These are phyloP conservation scores for Gymnocypris eckloni DNA, from an alignment of 2,797 vertebrate genomes.

Conservation along the genomic window DNA sequence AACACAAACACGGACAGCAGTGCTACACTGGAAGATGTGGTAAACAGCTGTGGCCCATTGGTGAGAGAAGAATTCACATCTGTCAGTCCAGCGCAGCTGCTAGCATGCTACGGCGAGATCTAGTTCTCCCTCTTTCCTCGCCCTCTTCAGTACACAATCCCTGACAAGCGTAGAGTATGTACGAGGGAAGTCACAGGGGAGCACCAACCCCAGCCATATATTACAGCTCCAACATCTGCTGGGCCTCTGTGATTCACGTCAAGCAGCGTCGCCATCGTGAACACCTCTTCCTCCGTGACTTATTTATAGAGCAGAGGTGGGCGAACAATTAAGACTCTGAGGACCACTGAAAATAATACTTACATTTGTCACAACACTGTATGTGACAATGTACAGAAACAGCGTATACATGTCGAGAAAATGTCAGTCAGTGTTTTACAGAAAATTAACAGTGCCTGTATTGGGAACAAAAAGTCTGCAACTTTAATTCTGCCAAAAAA, in stretches of 20 bases:
- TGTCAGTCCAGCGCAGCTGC: constrained; percentile 74
- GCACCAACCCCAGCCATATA: neutral
- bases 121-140: constrained; percentile 43
- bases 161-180: neutral
- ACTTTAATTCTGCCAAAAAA: neutral
- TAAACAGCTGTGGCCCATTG: constrained; percentile 76
- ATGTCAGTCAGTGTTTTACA: neutral
- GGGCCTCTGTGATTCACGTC: constrained; percentile 30
- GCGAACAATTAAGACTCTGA: constrained; percentile 40
- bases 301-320: constrained; percentile 54
- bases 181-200: constrained; percentile 6
- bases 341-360: constrained; percentile 25
- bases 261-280: constrained; percentile 7
- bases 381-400: constrained; percentile 7
- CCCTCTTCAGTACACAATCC: constrained; percentile 10
- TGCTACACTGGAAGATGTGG: constrained; percentile 24
- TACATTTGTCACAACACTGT: constrained; percentile 29
- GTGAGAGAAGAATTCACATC: constrained; percentile 73
- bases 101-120: constrained; percentile 38
- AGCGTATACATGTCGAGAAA: neutral
- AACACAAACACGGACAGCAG: constrained; percentile 36
- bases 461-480: neutral
- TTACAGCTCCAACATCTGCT: constrained; percentile 44
- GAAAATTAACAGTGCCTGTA: neutral
- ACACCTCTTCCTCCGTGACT: constrained; percentile 10